Evolutionary conservation across 2,113 vertebrate species (phyloP).

Genomic region (Chloropsis cyanopogon): DNA sequence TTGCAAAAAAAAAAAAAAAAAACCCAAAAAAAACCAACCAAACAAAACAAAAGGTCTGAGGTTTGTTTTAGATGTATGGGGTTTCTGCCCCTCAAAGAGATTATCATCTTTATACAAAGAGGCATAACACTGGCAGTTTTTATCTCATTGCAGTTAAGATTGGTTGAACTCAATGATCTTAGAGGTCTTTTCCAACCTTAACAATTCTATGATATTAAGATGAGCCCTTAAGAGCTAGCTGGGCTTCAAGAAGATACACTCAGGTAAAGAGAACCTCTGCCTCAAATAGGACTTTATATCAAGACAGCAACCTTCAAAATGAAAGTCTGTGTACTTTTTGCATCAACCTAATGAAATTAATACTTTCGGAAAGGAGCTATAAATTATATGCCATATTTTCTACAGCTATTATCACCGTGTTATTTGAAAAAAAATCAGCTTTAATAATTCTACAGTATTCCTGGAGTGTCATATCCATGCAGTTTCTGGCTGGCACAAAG

Average conservation of each 20-base stretch:
- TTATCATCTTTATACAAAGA: background rate
- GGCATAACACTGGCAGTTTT: background rate
- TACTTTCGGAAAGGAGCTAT: background rate
- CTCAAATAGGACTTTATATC: background rate
- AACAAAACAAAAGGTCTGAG: background rate
- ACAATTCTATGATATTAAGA: background rate
- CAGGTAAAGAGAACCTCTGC: background rate
- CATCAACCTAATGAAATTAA: background rate
- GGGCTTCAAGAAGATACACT: background rate
- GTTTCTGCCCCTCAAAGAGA: background rate
- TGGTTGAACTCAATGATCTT: background rate
- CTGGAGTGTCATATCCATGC: background rate
- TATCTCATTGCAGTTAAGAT: background rate
- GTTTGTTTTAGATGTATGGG: background rate
- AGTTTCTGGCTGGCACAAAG: conserved; percentile 36
- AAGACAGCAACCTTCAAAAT: background rate
- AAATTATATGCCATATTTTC: background rate
- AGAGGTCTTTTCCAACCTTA: background rate
- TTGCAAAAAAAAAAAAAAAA: background rate
- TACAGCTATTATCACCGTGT: background rate
- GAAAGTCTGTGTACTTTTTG: background rate
- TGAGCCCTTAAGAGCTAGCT: background rate
- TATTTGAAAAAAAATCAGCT: background rate
- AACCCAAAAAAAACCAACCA: background rate
- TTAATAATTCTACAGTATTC: conserved; percentile 2